phyloP scores from a whole-genome alignment of 1,140 invertebrate genomes.

The Lerema accius region DNA sequence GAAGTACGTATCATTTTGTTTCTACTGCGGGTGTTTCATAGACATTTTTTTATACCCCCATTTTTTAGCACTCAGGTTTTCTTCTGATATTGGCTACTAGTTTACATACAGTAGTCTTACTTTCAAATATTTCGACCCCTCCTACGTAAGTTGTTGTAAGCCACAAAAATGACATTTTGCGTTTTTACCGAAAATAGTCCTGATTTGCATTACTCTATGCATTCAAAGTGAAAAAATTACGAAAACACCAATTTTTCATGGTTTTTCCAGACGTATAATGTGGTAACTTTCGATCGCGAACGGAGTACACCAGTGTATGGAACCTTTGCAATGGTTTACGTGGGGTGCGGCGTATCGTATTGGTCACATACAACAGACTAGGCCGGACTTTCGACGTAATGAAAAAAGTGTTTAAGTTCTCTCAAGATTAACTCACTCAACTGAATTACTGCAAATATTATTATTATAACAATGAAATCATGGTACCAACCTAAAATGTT shows the following conservation, averaged over 20 bases:
- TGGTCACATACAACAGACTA: conserved; percentile 20
- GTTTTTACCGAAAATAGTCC: conserved; percentile 5
- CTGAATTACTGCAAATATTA: neutral
- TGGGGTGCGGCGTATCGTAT: conserved; percentile 14
- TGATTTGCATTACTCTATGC: neutral
- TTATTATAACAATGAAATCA: neutral
- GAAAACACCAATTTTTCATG: neutral
- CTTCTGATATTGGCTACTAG: no score
- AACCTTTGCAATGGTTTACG: conserved; percentile 12
- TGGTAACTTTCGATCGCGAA: neutral
- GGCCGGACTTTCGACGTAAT: conserved; percentile 4
- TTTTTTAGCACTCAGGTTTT: no score
- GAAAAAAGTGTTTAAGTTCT: neutral
- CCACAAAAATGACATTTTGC: conserved; percentile 20
- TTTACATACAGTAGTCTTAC: no score
- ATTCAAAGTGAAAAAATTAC: neutral
- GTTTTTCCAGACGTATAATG: neutral
- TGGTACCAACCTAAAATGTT: neutral
- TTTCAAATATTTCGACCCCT: conserved; percentile 8
- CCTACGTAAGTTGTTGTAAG: conserved; percentile 20
- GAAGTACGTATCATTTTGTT: no score
- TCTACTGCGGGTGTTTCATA: no score
- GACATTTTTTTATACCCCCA: no score
- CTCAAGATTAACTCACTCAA: neutral
- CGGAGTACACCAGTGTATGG: neutral